Evolutionary conservation across 2,888 invertebrate genomes (phyloP).

Genomic region (Temnothorax unifasciatus): DNA sequence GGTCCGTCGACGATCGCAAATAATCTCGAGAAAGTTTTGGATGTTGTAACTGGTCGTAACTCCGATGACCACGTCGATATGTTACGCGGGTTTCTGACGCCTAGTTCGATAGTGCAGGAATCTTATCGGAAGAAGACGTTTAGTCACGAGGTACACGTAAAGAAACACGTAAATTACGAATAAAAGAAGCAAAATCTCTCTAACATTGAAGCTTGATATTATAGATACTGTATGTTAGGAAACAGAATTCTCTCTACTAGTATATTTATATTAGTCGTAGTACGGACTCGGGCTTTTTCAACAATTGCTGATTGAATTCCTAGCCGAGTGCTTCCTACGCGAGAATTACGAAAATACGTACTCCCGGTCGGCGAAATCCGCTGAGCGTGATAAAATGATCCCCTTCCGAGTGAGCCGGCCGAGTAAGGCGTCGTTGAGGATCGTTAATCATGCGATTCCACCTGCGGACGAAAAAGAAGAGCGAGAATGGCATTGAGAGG

Average conservation of each 20-base stretch:
- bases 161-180: background rate
- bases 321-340: constrained; percentile 2
- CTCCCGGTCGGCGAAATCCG: constrained; percentile 63
- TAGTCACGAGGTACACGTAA: background rate
- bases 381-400: constrained; percentile 72
- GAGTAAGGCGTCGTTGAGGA: constrained; percentile 60
- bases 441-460: constrained; percentile 79
- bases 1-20: constrained; percentile 63
- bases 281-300: constrained; percentile 64
- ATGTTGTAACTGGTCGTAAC: constrained; percentile 52
- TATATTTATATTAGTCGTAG: background rate
- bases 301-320: constrained; percentile 55
- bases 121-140: background rate
- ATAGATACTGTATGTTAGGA: background rate
- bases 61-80: constrained; percentile 56
- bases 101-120: background rate
- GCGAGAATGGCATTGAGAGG: constrained; percentile 42
- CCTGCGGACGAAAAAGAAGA: constrained; percentile 66
- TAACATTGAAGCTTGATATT: background rate
- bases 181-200: background rate
- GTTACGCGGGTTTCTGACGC: background rate
- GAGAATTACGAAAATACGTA: constrained; percentile 33
- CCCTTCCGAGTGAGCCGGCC: constrained; percentile 63
- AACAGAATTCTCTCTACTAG: background rate
- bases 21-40: constrained; percentile 69